Conservation (phyloP, 2,113 vertebrate genomes). For the Caloenas nicobarica region DNA sequence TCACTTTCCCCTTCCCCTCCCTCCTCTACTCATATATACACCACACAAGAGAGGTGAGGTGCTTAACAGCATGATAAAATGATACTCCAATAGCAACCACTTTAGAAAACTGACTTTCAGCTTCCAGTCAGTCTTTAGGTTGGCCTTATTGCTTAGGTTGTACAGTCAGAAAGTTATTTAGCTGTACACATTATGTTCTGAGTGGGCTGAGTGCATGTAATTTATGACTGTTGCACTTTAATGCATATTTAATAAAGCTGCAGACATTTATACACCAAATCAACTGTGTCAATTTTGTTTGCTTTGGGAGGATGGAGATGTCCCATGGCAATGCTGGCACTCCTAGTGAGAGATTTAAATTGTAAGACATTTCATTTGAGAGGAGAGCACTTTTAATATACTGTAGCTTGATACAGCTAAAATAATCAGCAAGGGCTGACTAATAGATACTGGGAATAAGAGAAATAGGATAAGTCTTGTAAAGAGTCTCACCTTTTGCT, state of each 20-base stretch:
- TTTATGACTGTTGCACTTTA: conserved; percentile 75
- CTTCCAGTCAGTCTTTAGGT: conserved; percentile 47
- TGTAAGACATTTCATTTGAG: conserved; percentile 65
- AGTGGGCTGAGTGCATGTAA: conserved; percentile 67
- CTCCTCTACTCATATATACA: not conserved
- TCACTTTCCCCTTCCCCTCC: not conserved
- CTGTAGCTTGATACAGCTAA: conserved; percentile 45
- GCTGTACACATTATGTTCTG: conserved; percentile 65
- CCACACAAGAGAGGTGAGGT: not conserved
- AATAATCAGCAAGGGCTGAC: conserved; percentile 13
- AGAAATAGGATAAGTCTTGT: not conserved
- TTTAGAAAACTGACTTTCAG: conserved; percentile 2
- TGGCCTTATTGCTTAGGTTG: conserved; percentile 61
- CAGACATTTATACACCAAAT: conserved; percentile 73
- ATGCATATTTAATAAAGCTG: conserved; percentile 78
- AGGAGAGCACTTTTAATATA: conserved; percentile 42
- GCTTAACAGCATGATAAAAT: conserved; percentile 43
- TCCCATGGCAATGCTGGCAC: conserved; percentile 54
- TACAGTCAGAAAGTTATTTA: conserved; percentile 73
- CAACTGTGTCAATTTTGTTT: conserved; percentile 74
- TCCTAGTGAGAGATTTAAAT: conserved; percentile 58
- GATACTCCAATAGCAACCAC: not conserved
- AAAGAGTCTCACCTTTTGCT: conserved; percentile 32
- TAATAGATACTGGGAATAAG: conserved; percentile 32
- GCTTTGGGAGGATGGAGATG: conserved; percentile 67